A percentile compares a stretch with the other conserved stretches of the same genome.
phyloP scores from a whole-genome alignment of 2,888 invertebrate genomes.

The Frankliniella fusca region DNA sequence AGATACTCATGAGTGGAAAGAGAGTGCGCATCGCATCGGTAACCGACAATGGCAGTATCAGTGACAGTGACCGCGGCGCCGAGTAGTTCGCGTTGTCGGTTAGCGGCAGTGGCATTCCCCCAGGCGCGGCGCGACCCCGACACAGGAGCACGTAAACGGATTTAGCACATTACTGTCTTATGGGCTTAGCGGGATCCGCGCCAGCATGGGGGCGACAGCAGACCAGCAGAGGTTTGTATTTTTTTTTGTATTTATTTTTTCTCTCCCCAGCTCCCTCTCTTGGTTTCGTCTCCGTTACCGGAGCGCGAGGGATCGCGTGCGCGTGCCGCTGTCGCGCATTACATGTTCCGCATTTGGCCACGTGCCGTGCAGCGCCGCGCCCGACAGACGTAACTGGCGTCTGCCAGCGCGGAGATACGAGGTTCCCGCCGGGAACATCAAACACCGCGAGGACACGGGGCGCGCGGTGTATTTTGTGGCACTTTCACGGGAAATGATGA shows the following conservation, averaged over 20 bases:
- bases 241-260: no score
- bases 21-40: no score
- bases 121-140: not conserved
- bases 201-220: not conserved
- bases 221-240: not conserved
- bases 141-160: not conserved
- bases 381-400: not conserved
- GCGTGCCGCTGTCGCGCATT: no score
- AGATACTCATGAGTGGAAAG: no score
- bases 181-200: conserved; percentile 14
- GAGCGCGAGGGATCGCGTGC: no score
- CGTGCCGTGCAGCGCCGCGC: no score
- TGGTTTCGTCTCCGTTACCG: no score
- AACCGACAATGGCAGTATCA: no score
- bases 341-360: no score
- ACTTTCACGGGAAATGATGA: not conserved
- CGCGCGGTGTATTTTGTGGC: not conserved
- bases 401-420: not conserved
- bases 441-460: not conserved
- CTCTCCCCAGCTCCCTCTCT: no score
- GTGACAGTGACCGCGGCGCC: no score
- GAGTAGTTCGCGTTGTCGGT: not conserved
- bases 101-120: not conserved
- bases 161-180: conserved; percentile 23
- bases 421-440: no score